phyloP scores from a whole-genome alignment of 2,797 vertebrate species.

The Pempheris klunzingeri region DNA sequence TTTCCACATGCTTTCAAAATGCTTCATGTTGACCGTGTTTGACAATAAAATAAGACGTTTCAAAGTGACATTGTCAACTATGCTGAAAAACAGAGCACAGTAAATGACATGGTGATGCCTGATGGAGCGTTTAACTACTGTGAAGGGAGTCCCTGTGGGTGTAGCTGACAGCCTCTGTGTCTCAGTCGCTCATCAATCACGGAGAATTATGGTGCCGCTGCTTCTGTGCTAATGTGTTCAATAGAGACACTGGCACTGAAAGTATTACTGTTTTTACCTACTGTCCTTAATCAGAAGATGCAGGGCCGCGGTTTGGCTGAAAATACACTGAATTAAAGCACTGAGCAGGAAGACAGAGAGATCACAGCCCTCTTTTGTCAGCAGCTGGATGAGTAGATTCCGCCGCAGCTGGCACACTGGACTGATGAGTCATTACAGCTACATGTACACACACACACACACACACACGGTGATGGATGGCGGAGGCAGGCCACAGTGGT shows the following conservation, averaged over 20 bases:
- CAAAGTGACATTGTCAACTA: neutral
- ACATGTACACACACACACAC: slow-evolving; percentile 17
- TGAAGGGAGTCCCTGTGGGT: slow-evolving; percentile 21
- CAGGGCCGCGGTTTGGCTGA: neutral
- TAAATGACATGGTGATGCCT: slow-evolving; percentile 6
- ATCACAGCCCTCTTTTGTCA: slow-evolving; percentile 14
- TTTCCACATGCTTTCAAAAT: neutral
- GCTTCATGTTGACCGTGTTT: neutral
- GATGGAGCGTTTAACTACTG: neutral
- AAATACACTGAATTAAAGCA: slow-evolving; percentile 19
- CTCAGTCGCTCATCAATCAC: slow-evolving; percentile 26
- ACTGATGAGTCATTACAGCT: slow-evolving; percentile 45
- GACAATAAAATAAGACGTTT: neutral
- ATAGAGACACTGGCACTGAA: slow-evolving; percentile 2
- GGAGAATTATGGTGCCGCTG: neutral
- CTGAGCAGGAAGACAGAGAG: slow-evolving; percentile 2
- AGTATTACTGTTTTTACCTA: slow-evolving; percentile 5
- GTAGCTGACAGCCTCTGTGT: slow-evolving; percentile 4
- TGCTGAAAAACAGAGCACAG: neutral
- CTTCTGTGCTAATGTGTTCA: slow-evolving; percentile 17
- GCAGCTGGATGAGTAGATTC: slow-evolving; percentile 47
- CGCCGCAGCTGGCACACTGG: slow-evolving; percentile 39
- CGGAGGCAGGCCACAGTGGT: slow-evolving; percentile 14
- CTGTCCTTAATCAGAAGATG: neutral
- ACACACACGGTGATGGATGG: slow-evolving; percentile 42